Conservation (phyloP, 2,888 invertebrate species). For the Callosobruchus maculatus region DNA sequence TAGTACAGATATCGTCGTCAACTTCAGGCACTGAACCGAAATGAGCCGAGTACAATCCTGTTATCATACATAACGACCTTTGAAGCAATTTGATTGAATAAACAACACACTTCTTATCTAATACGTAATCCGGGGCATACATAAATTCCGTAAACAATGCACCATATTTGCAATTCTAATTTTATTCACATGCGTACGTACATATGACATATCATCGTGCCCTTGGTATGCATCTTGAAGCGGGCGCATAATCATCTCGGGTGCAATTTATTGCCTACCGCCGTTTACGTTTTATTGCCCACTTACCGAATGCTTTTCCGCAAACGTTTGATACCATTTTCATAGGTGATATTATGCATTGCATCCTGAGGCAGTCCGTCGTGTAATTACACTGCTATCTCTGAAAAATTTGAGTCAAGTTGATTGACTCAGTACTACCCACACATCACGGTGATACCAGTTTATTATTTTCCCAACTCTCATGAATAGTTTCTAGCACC, state of each 20-base stretch:
- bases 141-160: not conserved
- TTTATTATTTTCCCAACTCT: too few species aligned
- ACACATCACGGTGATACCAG: too few species aligned
- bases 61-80: not conserved
- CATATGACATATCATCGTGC: not conserved
- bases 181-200: not conserved
- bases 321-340: not conserved
- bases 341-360: not conserved
- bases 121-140: not conserved
- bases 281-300: not conserved
- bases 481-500: too few species aligned
- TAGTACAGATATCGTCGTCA: too few species aligned
- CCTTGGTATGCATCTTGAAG: not conserved
- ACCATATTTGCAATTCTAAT: not conserved
- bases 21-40: not conserved
- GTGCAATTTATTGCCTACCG: not conserved
- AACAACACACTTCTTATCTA: not conserved
- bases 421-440: too few species aligned
- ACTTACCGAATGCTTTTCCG: not conserved
- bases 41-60: not conserved
- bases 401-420: too few species aligned
- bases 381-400: not conserved
- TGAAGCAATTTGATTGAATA: not conserved
- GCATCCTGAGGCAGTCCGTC: not conserved
- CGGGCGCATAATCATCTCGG: not conserved